Conservation (phyloP, 2,888 invertebrate genomes). For the Dynastes hyllus region DNA sequence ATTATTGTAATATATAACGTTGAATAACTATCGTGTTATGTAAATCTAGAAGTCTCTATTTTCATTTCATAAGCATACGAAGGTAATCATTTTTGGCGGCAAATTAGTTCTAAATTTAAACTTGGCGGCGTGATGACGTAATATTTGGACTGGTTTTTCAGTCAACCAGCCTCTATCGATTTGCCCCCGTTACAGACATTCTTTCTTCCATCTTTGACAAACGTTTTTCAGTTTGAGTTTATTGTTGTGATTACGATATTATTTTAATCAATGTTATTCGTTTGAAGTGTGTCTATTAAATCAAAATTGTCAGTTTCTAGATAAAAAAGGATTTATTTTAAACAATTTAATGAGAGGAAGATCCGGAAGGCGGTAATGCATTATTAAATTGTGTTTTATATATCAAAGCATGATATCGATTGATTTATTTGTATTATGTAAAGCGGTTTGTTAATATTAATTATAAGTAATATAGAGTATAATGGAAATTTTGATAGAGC, state of each 20-base stretch:
- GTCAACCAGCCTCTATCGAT: slow-evolving; percentile 37
- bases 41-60: slow-evolving; percentile 16
- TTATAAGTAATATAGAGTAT: not conserved
- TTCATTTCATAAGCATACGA: not conserved
- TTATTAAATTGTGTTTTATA: slow-evolving; percentile 19
- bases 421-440: slow-evolving; percentile 23
- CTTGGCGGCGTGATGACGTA: slow-evolving; percentile 40
- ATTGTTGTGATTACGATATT: slow-evolving; percentile 20
- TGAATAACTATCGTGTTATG: not conserved
- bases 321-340: slow-evolving; percentile 20
- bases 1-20: not conserved
- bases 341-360: slow-evolving; percentile 63
- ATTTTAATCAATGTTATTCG: slow-evolving; percentile 8
- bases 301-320: slow-evolving; percentile 37
- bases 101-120: slow-evolving; percentile 39
- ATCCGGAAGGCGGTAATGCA: slow-evolving; percentile 65
- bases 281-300: slow-evolving; percentile 28
- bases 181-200: slow-evolving; percentile 40
- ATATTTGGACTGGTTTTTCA: slow-evolving; percentile 37
- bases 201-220: slow-evolving; percentile 30
- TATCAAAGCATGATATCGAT: slow-evolving; percentile 30
- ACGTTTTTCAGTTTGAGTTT: slow-evolving; percentile 23
- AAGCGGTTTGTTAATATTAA: not conserved
- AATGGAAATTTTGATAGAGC: no score
- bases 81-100: slow-evolving; percentile 3